These are phyloP conservation scores for Mastomys natalensis DNA, from an alignment of 2,113 vertebrate species.

Conservation along the genomic window DNA sequence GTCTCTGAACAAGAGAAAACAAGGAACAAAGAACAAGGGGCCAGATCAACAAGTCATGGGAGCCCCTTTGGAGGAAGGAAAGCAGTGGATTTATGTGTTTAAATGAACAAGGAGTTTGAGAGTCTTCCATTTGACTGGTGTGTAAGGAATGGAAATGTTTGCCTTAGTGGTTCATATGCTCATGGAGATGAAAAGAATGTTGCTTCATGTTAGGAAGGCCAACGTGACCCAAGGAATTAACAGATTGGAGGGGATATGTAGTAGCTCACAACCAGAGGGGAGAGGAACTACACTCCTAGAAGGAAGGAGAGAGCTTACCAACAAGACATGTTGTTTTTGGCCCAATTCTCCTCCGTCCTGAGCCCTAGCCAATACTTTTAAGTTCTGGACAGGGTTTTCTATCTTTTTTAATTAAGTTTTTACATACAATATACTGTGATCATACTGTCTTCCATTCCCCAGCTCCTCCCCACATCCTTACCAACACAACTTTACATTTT, in stretches of 20 bases:
- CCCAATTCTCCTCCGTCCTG: neutral
- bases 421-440: neutral
- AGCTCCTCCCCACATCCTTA: neutral
- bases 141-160: neutral
- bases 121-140: neutral
- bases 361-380: neutral
- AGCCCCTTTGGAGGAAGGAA: accelerated
- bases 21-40: neutral
- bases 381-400: neutral
- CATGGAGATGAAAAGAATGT: accelerated
- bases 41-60: no score
- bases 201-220: accelerated
- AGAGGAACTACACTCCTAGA: accelerated
- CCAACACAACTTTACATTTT: neutral
- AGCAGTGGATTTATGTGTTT: accelerated
- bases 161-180: neutral
- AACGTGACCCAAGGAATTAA: neutral
- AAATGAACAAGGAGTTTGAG: neutral
- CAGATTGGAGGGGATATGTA: neutral
- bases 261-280: accelerated
- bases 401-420: neutral
- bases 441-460: neutral
- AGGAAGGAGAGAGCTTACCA: no score
- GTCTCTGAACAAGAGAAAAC: neutral
- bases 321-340: accelerated